These are phyloP conservation scores for Athene noctua DNA, from an alignment of 2,113 vertebrate genomes.

Conservation along the genomic window DNA sequence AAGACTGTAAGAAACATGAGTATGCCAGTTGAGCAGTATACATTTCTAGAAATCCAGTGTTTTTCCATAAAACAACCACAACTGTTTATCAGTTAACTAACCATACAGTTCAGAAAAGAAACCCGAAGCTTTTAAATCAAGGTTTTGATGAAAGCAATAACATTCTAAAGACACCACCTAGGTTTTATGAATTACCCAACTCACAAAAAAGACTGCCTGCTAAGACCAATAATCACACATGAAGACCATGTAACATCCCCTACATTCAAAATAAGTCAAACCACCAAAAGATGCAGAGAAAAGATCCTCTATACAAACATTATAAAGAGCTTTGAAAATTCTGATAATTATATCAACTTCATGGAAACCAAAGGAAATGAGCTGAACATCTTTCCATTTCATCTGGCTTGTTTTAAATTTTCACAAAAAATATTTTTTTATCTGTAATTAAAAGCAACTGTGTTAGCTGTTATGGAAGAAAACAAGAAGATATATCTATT, in stretches of 20 bases:
- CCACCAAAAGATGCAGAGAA: background rate
- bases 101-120: background rate
- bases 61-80: background rate
- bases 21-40: background rate
- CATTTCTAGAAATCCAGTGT: background rate
- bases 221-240: background rate
- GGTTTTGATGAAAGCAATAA: conserved; percentile 1
- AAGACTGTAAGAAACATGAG: background rate
- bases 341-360: background rate
- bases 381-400: background rate
- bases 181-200: background rate
- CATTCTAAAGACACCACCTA: background rate
- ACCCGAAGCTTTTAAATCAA: background rate
- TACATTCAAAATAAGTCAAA: background rate
- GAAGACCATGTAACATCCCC: background rate
- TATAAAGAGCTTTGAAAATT: background rate
- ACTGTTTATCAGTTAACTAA: background rate
- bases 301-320: background rate
- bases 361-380: background rate
- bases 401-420: background rate
- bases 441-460: background rate
- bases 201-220: background rate
- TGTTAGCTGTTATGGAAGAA: background rate
- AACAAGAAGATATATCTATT: background rate
- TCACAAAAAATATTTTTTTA: background rate